These are phyloP conservation scores for Aradus depressus DNA, from an alignment of 2,888 invertebrate genomes.

Conservation along the genomic window DNA sequence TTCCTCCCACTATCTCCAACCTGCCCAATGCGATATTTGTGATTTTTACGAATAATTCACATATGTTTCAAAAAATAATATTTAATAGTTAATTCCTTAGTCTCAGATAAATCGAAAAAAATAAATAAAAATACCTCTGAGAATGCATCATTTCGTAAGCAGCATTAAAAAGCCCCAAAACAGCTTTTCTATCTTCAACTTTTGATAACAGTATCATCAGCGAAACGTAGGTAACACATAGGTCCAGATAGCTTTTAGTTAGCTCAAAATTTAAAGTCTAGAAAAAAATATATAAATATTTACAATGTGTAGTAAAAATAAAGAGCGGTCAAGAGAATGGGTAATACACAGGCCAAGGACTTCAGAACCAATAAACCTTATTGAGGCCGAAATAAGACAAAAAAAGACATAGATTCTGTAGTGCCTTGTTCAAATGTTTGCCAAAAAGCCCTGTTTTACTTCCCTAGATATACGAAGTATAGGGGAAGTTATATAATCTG, in stretches of 20 bases:
- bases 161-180: conserved; percentile 91
- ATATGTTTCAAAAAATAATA: background rate
- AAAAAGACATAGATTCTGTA: too few species aligned
- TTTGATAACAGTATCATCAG: conserved; percentile 95
- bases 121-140: conserved; percentile 41
- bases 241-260: conserved; percentile 87
- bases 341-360: background rate
- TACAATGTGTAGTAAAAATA: background rate
- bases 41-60: too few species aligned
- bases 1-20: too few species aligned
- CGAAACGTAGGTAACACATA: conserved; percentile 86
- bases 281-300: conserved; percentile 25
- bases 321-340: background rate
- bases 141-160: conserved; percentile 93
- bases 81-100: background rate
- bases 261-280: conserved; percentile 86
- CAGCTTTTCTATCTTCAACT: conserved; percentile 96
- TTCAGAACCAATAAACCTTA: background rate
- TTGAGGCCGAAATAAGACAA: background rate
- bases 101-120: background rate
- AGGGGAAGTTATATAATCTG: too few species aligned
- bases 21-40: too few species aligned
- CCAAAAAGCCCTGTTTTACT: too few species aligned
- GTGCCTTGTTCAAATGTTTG: too few species aligned
- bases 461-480: too few species aligned